Evolutionary conservation across 2,797 vertebrate genomes (phyloP), one percentile per base, ranked within the genome.

Genomic region (Chanos chanos): DNA sequence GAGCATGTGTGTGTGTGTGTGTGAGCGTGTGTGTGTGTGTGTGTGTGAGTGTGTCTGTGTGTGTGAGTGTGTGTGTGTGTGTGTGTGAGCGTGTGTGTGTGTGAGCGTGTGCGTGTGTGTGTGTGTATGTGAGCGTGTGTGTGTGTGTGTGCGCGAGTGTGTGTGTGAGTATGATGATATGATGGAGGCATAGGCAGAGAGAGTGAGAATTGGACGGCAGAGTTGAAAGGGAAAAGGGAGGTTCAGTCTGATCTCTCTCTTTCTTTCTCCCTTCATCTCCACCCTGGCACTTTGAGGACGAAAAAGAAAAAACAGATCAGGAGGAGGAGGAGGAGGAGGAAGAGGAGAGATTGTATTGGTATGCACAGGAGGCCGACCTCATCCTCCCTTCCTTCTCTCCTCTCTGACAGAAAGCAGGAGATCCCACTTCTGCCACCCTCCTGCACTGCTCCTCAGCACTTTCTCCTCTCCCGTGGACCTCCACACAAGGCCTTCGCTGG

Each of bases 301-400:
- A 16, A 27, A 55, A 39, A 51, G 39, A 7, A 15, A 7, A 4
- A 40, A 37, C 4, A 7, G 28, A 27, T 4, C 4, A 28, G 27
- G 28, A 27, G 28, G 27, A 28, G 27, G 28, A 27, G 65, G 62
- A 64, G 31, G 13, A 52, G 49, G 51, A 43, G 60, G 34, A 25
- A 59, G 58, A 63, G 55, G 16, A 53, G 48, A 44, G 30, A 64
- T 57, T 27, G 51, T 9, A n/a, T 48, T 58, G 67, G 67, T 61
- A 74, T 74, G 67, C 44, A 45, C 45, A 67, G 60, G 54, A 60
- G 59, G 66, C 6, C 49, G 33, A 48, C 59, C 58, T 62, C 33
- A 52, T 62, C 48, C 28, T 39, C 19, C 22, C 37, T 27, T 54
- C 18, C 21, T 53, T 64, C 37, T 37, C 45, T 63, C 16, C 44